A percentile compares a stretch with the other conserved stretches of the same genome.
Evolutionary conservation across 2,113 vertebrate genomes (phyloP).

Genomic region (Phalacrocorax pelagicus): DNA sequence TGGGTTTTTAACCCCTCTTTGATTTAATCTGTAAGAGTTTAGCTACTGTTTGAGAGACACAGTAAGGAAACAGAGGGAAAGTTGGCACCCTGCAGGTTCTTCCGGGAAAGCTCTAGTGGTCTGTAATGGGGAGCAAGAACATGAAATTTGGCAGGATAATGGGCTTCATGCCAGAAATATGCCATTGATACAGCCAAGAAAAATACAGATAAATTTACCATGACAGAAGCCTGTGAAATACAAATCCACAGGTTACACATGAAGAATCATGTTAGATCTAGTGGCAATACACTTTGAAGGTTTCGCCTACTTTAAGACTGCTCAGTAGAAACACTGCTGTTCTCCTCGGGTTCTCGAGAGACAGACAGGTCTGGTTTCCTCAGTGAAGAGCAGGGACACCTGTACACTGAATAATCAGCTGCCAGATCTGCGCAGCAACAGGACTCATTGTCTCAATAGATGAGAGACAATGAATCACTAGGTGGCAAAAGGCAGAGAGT

Average conservation of each 20-base stretch:
- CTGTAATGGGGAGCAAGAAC: background rate
- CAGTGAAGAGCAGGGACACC: background rate
- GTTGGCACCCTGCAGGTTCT: background rate
- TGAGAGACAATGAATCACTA: background rate
- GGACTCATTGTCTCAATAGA: background rate
- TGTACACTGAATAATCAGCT: background rate
- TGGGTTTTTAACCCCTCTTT: background rate
- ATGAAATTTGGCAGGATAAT: background rate
- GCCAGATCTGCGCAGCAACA: background rate
- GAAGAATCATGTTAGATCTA: background rate
- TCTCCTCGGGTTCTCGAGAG: background rate
- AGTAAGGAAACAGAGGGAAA: background rate
- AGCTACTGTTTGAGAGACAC: background rate
- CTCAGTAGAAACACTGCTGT: background rate
- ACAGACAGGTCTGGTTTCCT: background rate
- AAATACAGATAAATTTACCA: background rate
- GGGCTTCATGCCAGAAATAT: background rate
- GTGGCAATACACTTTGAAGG: background rate
- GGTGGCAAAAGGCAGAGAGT: background rate
- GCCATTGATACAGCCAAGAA: background rate
- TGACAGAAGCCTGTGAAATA: background rate
- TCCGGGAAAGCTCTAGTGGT: background rate
- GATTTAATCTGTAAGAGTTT: background rate
- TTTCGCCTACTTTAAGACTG: background rate
- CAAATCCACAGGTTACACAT: background rate